Base-by-base conservation (phyloP, 2,113 vertebrate genomes). In the Octodon degus region DNA sequence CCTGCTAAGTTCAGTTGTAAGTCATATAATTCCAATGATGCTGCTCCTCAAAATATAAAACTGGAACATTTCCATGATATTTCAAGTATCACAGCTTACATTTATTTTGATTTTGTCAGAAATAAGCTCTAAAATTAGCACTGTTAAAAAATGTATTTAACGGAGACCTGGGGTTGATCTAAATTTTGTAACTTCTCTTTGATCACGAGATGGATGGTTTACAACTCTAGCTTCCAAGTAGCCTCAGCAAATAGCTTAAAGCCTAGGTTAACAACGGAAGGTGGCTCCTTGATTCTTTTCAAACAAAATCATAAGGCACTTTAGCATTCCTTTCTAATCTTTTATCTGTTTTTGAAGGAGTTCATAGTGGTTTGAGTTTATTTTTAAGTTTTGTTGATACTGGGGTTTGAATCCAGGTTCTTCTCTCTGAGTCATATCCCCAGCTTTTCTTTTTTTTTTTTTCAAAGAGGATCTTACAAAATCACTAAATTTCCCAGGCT, bases 101-200 rank as follows among this genome's bases (percentile, higher is more conserved):
- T 80, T 96, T 89, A 93, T 81, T 97, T 95, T 86, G 93, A 83
- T 68, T 50, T 32, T 89, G 87, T 93, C 93, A 92, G 91, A 96
- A 79, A 85, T 58, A 95, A 92, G 53, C 95, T 95, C 95, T 95
- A 95, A 90, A 43, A 90, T 93, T 19, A 91, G 91, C 43, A 74
- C 10, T 30, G 20, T 63, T 85, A 93, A 94, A 96, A 91, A 94
- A 90, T 17, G 0, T 62, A 92, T 79, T 86, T 84, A 96, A 94
- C 86, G 55, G 50, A 80, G 81, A 97, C 58, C 96, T 65, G 62
- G 72, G 53, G 94, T 93, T 92, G 74, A 92, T 83, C 19, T 77
- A 30, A 94, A 90, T 53, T 55, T 89, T 43, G 43, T 43, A 43
- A 43, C 43, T 43, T 43, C 80, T 91, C 62, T 95, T 62, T 91